Conservation (phyloP, 2,888 invertebrate species). For the Ferrisia virgata region DNA sequence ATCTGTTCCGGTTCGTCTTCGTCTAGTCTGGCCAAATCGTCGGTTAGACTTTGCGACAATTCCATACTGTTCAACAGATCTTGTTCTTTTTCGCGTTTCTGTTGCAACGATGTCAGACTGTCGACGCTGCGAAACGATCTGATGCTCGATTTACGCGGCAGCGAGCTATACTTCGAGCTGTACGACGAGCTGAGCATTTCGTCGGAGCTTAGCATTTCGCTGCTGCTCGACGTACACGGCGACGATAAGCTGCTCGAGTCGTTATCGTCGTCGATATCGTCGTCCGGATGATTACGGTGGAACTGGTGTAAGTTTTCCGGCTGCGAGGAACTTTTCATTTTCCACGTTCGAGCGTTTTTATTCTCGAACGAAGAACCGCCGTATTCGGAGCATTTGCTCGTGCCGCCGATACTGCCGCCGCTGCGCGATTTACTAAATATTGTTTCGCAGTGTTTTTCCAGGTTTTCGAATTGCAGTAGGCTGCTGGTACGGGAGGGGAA, state of each 20-base stretch:
- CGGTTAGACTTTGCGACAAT: conserved; percentile 50
- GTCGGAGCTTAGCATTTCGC: conserved; percentile 47
- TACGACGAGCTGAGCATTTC: conserved; percentile 46
- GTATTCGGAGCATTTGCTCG: conserved; percentile 47
- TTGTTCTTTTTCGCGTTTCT: conserved; percentile 44
- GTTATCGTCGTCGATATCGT: conserved; percentile 47
- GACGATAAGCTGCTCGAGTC: conserved; percentile 48
- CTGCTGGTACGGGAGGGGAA: conserved; percentile 65
- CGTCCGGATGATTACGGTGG: no score
- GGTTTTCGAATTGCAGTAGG: conserved; percentile 77
- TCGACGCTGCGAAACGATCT: conserved; percentile 58
- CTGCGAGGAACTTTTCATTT: conserved; percentile 50
- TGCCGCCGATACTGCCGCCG: no score
- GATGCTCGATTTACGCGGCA: conserved; percentile 50
- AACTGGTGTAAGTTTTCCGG: conserved; percentile 34
- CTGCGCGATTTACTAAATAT: conserved; percentile 52
- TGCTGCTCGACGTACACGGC: conserved; percentile 48
- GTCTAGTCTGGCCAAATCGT: background rate
- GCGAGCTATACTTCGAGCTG: conserved; percentile 44
- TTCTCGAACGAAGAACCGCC: conserved; percentile 51
- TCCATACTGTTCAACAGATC: conserved; percentile 48
- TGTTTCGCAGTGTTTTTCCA: conserved; percentile 67
- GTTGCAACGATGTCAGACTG: conserved; percentile 52
- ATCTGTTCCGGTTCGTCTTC: conserved; percentile 39
- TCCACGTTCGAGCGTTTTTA: conserved; percentile 56